Evolutionary conservation across 2,113 vertebrate genomes (phyloP).

Genomic region (Brachypteracias leptosomus): DNA sequence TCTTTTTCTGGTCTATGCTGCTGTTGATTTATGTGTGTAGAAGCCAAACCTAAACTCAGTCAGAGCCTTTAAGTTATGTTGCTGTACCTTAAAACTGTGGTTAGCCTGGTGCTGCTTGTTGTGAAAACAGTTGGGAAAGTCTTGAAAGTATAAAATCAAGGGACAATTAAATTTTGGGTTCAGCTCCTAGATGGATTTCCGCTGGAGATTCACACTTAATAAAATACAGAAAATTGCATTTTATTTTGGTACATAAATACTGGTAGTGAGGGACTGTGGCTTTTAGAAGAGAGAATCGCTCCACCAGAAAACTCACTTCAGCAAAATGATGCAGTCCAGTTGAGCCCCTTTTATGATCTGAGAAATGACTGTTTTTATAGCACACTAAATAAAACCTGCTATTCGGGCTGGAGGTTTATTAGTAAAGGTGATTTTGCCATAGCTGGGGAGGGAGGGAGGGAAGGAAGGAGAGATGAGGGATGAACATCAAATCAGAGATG

Average conservation of each 20-base stretch:
- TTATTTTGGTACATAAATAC: constrained; percentile 66
- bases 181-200: constrained; percentile 37
- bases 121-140: not conserved
- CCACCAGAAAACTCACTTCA: constrained; percentile 50
- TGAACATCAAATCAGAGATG: not conserved
- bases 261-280: not conserved
- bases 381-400: constrained; percentile 76
- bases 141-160: constrained; percentile 47
- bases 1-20: not conserved
- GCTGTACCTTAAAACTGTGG: not conserved
- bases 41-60: not conserved
- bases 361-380: constrained; percentile 76
- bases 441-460: not conserved
- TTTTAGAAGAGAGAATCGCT: constrained; percentile 10
- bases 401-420: constrained; percentile 64
- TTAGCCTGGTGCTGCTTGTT: not conserved
- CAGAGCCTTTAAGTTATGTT: not conserved
- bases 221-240: constrained; percentile 68
- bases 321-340: constrained; percentile 65
- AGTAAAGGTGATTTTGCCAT: constrained; percentile 34
- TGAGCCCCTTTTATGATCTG: constrained; percentile 73
- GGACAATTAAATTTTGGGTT: constrained; percentile 52
- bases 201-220: constrained; percentile 61
- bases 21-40: not conserved
- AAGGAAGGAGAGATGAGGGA: not conserved